These are phyloP conservation scores for Palythoa grandiflora DNA, from an alignment of 92 coral and sea anemone species.

Conservation along the genomic window DNA sequence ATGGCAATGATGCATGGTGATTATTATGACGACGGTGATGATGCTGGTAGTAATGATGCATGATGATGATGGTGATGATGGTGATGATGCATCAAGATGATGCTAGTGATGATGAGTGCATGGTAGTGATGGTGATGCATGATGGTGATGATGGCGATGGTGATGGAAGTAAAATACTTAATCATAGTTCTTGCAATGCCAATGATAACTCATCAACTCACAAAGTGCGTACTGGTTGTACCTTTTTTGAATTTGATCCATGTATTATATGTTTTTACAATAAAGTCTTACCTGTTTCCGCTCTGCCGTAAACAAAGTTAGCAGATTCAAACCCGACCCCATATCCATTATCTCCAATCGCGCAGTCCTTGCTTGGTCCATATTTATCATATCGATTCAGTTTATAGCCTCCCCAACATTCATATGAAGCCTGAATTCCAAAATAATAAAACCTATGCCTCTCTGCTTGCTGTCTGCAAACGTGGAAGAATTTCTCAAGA, in stretches of 20 bases:
- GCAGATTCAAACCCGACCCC: constrained; percentile 20
- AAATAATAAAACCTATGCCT: not conserved
- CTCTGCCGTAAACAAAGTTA: constrained; percentile 29
- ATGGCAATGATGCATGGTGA: not conserved
- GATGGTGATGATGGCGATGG: too few relatives aligned
- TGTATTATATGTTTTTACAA: not conserved
- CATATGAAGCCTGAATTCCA: constrained; percentile 16
- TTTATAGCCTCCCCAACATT: constrained; percentile 31
- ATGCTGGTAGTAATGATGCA: not conserved
- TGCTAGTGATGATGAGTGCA: too few relatives aligned
- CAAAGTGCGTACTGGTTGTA: too few relatives aligned
- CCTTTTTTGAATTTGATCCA: too few relatives aligned
- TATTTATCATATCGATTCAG: not conserved
- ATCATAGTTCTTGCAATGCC: too few relatives aligned
- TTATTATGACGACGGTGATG: not conserved
- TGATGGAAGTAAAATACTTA: too few relatives aligned
- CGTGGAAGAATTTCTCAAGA: not conserved
- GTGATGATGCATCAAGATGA: too few relatives aligned
- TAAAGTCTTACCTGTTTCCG: not conserved
- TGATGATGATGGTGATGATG: too few relatives aligned
- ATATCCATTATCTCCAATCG: not conserved
- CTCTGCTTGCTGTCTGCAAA: not conserved
- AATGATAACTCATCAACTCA: too few relatives aligned
- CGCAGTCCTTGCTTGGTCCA: constrained; percentile 4
- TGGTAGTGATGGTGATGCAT: too few relatives aligned